Conservation (phyloP, 2,888 invertebrate species). For the Scaptomyza flava region DNA sequence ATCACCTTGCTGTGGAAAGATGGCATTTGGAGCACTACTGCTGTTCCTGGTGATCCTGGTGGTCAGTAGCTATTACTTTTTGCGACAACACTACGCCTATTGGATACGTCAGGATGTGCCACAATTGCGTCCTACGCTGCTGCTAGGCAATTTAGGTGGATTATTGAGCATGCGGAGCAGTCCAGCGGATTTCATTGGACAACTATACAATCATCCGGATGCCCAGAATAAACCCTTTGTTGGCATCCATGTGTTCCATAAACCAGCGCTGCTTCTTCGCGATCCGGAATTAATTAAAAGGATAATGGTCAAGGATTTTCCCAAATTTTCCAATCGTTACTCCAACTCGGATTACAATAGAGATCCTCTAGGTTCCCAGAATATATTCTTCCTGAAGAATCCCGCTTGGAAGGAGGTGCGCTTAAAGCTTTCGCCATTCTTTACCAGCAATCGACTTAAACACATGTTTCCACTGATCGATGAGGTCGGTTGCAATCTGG, state of each 20-base stretch:
- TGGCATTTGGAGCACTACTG: conserved; percentile 38
- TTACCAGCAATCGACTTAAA: conserved; percentile 83
- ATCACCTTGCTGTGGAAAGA: conserved; percentile 24
- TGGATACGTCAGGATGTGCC: conserved; percentile 82
- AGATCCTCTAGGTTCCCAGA: conserved; percentile 84
- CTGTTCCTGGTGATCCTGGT: conserved; percentile 38
- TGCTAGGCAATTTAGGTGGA: conserved; percentile 84
- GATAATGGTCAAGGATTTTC: conserved; percentile 85
- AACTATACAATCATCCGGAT: conserved; percentile 82
- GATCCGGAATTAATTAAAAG: conserved; percentile 85
- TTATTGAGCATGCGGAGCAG: conserved; percentile 79
- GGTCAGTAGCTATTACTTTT: conserved; percentile 30
- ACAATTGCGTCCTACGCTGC: conserved; percentile 80
- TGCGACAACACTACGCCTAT: conserved; percentile 69
- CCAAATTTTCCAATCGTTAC: conserved; percentile 83
- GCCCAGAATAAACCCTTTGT: conserved; percentile 76
- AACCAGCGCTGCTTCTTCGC: conserved; percentile 83
- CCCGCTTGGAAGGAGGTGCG: conserved; percentile 85
- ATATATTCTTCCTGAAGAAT: conserved; percentile 85
- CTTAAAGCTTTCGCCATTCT: conserved; percentile 85
- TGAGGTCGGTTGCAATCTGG: conserved; percentile 80
- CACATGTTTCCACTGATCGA: conserved; percentile 82
- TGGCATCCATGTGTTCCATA: conserved; percentile 84
- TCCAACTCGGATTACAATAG: conserved; percentile 79
- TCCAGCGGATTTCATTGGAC: conserved; percentile 79